Evolutionary conservation across 2,797 vertebrate species (phyloP), one percentile per base, ranked within the genome.

Genomic region (Poecile montanus): DNA sequence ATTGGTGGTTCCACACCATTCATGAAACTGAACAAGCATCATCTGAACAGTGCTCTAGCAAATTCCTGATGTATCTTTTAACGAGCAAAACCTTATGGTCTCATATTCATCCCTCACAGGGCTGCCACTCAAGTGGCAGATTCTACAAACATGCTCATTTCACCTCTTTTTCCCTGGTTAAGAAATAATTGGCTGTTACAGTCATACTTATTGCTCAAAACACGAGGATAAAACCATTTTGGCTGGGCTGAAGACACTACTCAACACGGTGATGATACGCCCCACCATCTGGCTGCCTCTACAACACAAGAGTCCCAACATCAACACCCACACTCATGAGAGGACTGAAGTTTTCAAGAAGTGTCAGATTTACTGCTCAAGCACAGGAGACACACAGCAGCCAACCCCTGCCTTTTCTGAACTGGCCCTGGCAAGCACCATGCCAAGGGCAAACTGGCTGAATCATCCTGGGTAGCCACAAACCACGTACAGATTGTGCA

Each of bases 341-440:
- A 82, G 40, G 27, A 50, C 63, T 40, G 66, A 62, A 3, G 1
- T 62, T 78, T 79, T 47, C 26, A 44, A 65, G 45, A 70, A 75
- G 30, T 6, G 23, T 61, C 60, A 78, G 32, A 83, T 76, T 73
- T 34, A 79, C 47, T 1, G 0, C 4, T 42, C 0, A 3, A 89
- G 62, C 0, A 0, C 32, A 27, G 32, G 67, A 74, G 48, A 63
- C 0, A 0, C 34, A 21, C 34, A 68, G 34, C 42, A 82, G 51
- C 44, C 75, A 91, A 82, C 5, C 12, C 7, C 8, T 54, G 63
- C n/a, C 40, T 85, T 44, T 73, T 82, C 54, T 45, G 70, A 75
- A n/a, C 3, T 1, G 13, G 73, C 45, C 45, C 25, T 36, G 30
- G 66, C 0, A 0, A 88, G 42, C 56, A n/a, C 20, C 22, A 23